Conservation (phyloP, 2,888 invertebrate genomes). For the Polymixis flavicincta region DNA sequence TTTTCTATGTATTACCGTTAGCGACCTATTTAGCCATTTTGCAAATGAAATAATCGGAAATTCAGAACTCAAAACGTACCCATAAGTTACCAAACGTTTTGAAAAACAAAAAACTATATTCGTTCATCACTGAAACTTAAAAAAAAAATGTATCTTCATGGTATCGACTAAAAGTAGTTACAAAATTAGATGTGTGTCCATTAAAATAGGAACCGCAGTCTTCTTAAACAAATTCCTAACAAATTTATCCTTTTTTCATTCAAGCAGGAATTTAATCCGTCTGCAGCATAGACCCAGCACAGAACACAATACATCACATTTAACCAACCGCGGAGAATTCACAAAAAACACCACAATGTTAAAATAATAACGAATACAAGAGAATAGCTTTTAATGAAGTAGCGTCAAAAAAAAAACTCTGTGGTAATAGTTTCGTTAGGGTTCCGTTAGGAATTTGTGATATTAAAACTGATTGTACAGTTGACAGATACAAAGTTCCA, state of each 20-base stretch:
- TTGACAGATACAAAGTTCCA: no score
- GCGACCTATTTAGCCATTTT: not conserved
- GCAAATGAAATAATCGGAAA: not conserved
- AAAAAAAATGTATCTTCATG: no score
- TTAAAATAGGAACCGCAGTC: no score
- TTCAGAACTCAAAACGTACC: no score
- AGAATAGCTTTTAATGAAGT: constrained; percentile 82
- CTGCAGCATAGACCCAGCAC: not conserved
- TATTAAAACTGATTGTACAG: not conserved
- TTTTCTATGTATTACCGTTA: constrained; percentile 28
- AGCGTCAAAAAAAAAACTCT: constrained; percentile 67
- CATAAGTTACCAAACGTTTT: no score
- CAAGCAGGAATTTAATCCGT: constrained; percentile 5
- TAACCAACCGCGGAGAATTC: constrained; percentile 71
- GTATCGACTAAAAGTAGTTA: no score
- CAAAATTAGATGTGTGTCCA: no score
- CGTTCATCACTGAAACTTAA: no score
- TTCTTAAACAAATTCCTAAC: not conserved
- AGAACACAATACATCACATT: constrained; percentile 60
- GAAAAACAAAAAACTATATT: no score
- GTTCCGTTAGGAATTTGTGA: constrained; percentile 57
- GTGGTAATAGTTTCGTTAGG: constrained; percentile 67
- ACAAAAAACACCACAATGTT: constrained; percentile 70
- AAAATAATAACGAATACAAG: constrained; percentile 69
- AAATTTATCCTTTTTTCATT: not conserved